A percentile compares a stretch with the other conserved stretches of the same genome.
Conservation (phyloP, 1,140 invertebrate genomes). For the Drosophila sucinea region DNA sequence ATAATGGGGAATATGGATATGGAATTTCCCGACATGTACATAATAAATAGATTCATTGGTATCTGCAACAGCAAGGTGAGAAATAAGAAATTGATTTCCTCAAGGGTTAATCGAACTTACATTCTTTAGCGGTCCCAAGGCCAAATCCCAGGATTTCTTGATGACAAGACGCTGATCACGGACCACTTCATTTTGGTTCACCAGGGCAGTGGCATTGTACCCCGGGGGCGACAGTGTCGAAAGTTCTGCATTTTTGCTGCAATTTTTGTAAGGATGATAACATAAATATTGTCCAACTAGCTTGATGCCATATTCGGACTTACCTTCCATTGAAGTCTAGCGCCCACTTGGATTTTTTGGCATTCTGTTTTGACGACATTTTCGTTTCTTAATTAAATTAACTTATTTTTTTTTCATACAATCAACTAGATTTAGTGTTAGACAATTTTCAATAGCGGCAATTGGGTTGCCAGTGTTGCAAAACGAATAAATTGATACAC, state of each 20-base stretch:
- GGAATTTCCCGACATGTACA: conserved; percentile 99
- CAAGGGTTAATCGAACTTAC: conserved; percentile 22
- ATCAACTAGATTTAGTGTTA: conserved; percentile 17
- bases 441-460: conserved; percentile 7
- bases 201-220: conserved; percentile 89
- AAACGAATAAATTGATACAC: neutral
- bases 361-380: conserved; percentile 76
- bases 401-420: conserved; percentile 37
- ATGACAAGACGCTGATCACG: conserved; percentile 92
- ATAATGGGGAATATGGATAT: conserved; percentile 99
- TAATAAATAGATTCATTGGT: conserved; percentile 99
- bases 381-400: conserved; percentile 39
- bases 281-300: neutral
- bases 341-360: conserved; percentile 77
- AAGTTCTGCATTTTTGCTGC: conserved; percentile 84
- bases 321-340: conserved; percentile 76
- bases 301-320: neutral
- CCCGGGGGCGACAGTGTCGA: conserved; percentile 89
- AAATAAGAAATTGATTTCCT: neutral
- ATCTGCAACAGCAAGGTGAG: conserved; percentile 83
- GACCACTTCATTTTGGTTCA: conserved; percentile 89
- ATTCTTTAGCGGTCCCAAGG: conserved; percentile 91
- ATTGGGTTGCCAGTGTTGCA: neutral
- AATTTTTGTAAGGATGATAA: conserved; percentile 14
- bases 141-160: conserved; percentile 99